Evolutionary conservation across 2,888 invertebrate species (phyloP), one percentile per base, ranked within the genome.

Genomic region (Archips xylosteana): DNA sequence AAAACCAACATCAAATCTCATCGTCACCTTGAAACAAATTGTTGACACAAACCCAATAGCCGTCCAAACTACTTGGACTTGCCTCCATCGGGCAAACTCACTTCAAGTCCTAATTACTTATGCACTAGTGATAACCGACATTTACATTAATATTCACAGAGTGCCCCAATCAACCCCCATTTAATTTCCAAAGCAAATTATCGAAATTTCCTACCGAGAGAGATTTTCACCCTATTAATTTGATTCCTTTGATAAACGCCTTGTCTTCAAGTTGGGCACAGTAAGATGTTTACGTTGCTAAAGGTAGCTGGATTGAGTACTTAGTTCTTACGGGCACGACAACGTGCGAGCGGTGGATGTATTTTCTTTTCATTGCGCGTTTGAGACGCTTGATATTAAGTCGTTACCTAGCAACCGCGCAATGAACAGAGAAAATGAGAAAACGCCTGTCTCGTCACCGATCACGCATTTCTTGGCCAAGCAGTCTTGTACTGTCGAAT

Each of bases 161-260:
- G 77, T 79, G 75, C 76, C 76, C 83, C 83, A 85, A 85, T 87
- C 83, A 83, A 80, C 78, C 77, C 76, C 83, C 80, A 81, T 87
- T 87, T 87, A 85, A 89, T 89, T 85, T 82, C 75, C 75, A 76
- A 80, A 83, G 83, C 83, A 83, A 89, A 87, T 88, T 86, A 87
- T 85, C 82, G 80, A 82, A 84, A 85, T 85, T 83, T 83, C 84
- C 79, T 81, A 81, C 79, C 71, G 75, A 80, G 78, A 79, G 80
- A 81, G 83, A 83, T 85, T 85, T 80, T 80, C 82, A 82, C 78
- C 76, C 84, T 83, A 84, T 87, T 84, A 83, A 76, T 78, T 77
- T 62, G 77, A 74, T 75, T 70, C 70, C 75, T 76, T 78, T 80
- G 78, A 80, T 78, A 79, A 77, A 76, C 73, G 77, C 79, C 78